These are phyloP conservation scores for Myathropa florea DNA, from an alignment of 2,888 invertebrate species.

Conservation along the genomic window DNA sequence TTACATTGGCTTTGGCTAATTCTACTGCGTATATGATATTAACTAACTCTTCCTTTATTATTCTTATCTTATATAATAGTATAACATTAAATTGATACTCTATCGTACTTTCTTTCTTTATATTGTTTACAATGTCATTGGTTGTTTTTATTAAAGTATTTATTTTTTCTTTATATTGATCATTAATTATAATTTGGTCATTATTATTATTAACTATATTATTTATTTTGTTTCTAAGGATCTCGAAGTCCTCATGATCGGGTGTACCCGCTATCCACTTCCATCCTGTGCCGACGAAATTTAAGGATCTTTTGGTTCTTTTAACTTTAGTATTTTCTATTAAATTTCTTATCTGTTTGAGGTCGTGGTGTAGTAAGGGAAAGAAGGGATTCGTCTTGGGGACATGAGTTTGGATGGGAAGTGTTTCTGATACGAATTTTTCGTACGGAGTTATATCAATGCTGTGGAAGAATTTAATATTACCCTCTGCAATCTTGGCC, in stretches of 20 bases:
- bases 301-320: conserved; percentile 29
- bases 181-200: background rate
- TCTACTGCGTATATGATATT: conserved; percentile 31
- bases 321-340: conserved; percentile 1
- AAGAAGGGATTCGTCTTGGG: background rate
- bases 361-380: background rate
- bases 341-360: background rate
- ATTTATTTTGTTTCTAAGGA: conserved; percentile 8
- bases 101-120: background rate
- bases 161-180: background rate
- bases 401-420: background rate
- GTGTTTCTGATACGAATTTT: background rate
- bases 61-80: conserved; percentile 14
- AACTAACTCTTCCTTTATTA: conserved; percentile 28
- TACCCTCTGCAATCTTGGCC: background rate
- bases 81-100: background rate
- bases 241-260: conserved; percentile 36
- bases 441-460: background rate
- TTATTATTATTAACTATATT: background rate
- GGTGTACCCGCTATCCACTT: conserved; percentile 31
- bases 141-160: background rate
- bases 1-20: conserved; percentile 14
- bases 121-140: background rate
- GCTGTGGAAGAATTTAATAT: background rate
- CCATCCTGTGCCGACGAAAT: conserved; percentile 36